Percentiles rank a stretch among this genome's conserved stretches.
Evolutionary conservation across 2,113 vertebrate species (phyloP).

Genomic region (Eulacestoma nigropectus): DNA sequence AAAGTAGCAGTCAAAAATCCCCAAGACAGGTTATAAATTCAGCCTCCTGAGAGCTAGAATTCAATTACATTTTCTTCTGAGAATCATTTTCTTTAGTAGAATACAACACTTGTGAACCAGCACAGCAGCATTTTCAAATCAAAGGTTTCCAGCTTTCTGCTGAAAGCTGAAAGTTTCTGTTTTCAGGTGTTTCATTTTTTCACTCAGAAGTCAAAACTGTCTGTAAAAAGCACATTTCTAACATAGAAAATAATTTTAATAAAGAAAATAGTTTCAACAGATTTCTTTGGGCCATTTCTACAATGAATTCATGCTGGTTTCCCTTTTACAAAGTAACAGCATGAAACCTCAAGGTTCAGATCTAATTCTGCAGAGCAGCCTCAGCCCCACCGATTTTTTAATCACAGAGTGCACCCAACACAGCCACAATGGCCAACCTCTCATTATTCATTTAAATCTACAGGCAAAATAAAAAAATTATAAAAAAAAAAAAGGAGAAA

Average conservation of each 20-base stretch:
- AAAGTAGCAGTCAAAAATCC: not conserved
- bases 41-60: not conserved
- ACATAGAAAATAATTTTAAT: conserved; percentile 39
- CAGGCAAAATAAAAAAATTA: not conserved
- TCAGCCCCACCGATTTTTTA: conserved; percentile 27
- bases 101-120: conserved; percentile 6
- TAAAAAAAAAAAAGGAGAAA: not conserved
- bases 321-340: conserved; percentile 14
- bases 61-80: conserved; percentile 39
- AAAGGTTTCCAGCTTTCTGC: conserved; percentile 10
- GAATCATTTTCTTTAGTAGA: not conserved
- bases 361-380: not conserved
- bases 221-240: not conserved
- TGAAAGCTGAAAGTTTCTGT: conserved; percentile 27
- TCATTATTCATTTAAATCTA: conserved; percentile 26
- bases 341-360: not conserved
- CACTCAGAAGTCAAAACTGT: not conserved
- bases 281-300: not conserved
- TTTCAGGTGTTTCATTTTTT: conserved; percentile 14
- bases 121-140: conserved; percentile 47
- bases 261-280: conserved; percentile 24
- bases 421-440: not conserved
- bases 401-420: not conserved
- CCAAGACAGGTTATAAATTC: not conserved
- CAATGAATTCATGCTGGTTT: not conserved